A percentile compares a stretch with the other conserved stretches of the same genome.
Evolutionary conservation across 1,140 invertebrate genomes (phyloP).

Genomic region (Hylyphantes graminicola): DNA sequence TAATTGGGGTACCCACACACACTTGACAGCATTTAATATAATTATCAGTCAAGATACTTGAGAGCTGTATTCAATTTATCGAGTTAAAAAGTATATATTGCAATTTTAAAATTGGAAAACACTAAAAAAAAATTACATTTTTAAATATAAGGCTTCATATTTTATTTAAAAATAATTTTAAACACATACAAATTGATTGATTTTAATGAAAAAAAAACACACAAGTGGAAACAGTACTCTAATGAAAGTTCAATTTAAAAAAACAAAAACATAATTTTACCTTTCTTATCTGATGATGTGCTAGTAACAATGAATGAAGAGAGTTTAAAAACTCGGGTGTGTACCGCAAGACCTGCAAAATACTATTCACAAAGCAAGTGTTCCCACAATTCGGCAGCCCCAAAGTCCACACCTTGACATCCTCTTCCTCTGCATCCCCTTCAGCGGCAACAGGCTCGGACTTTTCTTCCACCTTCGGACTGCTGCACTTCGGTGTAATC

Average conservation of each 20-base stretch:
- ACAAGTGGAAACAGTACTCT: not conserved
- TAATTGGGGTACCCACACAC: no score
- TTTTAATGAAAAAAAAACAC: not conserved
- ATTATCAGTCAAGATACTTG: no score
- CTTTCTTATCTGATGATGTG: constrained; percentile 18
- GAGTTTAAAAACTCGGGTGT: constrained; percentile 44
- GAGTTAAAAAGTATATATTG: no score
- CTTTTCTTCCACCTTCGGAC: not conserved
- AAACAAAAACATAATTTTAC: not conserved
- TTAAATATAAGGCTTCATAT: not conserved
- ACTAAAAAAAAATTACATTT: no score
- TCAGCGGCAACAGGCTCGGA: not conserved
- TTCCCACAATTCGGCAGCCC: constrained; percentile 54
- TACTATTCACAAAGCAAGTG: constrained; percentile 49
- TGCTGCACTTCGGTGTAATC: constrained; percentile 22
- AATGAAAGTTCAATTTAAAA: not conserved
- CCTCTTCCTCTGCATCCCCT: constrained; percentile 16
- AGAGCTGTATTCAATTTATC: no score
- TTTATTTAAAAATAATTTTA: not conserved
- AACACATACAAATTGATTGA: not conserved
- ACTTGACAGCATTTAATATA: no score
- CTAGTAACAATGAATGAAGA: constrained; percentile 38
- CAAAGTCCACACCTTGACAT: constrained; percentile 18
- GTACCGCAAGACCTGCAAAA: constrained; percentile 43
- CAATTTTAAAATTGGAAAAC: no score